These are phyloP conservation scores for Tricholauxania praeusta DNA, from an alignment of 2,888 invertebrate species.

Conservation along the genomic window DNA sequence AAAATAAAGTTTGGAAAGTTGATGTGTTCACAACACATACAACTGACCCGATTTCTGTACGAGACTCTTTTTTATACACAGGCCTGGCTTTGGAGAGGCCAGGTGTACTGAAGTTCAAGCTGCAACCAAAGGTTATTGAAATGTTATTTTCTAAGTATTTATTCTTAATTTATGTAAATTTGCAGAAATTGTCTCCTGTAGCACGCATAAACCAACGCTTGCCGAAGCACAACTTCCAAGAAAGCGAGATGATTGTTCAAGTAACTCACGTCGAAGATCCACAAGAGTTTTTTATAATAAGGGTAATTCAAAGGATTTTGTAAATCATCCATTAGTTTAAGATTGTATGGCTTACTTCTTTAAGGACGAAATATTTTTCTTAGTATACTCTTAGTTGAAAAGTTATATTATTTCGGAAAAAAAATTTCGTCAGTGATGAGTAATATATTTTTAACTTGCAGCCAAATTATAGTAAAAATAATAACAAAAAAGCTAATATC, in stretches of 20 bases:
- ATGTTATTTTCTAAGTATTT: not conserved
- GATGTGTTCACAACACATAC: constrained; percentile 65
- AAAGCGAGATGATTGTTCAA: constrained; percentile 65
- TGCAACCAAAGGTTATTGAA: constrained; percentile 44
- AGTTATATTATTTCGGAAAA: too few species aligned
- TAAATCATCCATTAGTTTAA: too few species aligned
- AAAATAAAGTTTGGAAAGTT: constrained; percentile 61
- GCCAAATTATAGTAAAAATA: too few species aligned
- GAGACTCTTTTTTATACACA: constrained; percentile 66
- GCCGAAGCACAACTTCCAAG: constrained; percentile 46
- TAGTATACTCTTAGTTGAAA: too few species aligned
- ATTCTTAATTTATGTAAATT: not conserved
- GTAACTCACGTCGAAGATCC: constrained; percentile 75
- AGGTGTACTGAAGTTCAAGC: constrained; percentile 44
- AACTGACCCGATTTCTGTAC: constrained; percentile 63
- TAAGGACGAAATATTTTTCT: too few species aligned
- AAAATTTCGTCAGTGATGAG: too few species aligned
- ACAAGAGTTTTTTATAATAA: constrained; percentile 75
- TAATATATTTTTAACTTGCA: too few species aligned
- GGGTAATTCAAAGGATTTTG: constrained; percentile 65
- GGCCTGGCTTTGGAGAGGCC: constrained; percentile 56
- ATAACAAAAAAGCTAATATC: too few species aligned
- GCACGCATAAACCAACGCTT: constrained; percentile 50
- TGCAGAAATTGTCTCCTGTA: constrained; percentile 46
- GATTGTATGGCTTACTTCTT: too few species aligned